A percentile compares a stretch with the other conserved stretches of the same genome.
Conservation (phyloP, 2,113 vertebrate species). For the Peromyscus leucopus region DNA sequence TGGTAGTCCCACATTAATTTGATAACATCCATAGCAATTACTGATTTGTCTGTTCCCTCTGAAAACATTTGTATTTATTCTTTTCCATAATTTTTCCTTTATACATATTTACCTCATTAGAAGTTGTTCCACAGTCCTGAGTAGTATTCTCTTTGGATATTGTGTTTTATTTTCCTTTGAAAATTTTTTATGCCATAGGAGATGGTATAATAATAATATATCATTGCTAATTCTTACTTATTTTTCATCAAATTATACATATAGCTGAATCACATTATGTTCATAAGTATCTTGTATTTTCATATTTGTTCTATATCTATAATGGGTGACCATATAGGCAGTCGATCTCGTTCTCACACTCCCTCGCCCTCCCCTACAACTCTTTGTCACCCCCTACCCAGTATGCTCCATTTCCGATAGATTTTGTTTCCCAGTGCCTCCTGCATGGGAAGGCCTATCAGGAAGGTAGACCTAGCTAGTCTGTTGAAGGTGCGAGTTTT, state of each 20-base stretch:
- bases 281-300: background rate
- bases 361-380: background rate
- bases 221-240: background rate
- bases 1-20: background rate
- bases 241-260: background rate
- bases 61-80: background rate
- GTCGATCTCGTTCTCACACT: too few relatives aligned
- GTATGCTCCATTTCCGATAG: background rate
- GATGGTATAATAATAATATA: background rate
- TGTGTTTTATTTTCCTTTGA: background rate
- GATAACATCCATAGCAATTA: background rate
- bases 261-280: background rate
- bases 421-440: background rate
- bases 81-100: background rate
- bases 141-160: background rate
- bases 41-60: background rate
- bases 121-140: background rate
- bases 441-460: background rate
- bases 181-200: too few relatives aligned
- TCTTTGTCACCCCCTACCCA: background rate
- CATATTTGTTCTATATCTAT: background rate
- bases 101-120: too few relatives aligned
- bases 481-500: background rate
- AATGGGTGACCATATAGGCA: background rate
- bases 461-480: background rate